A percentile compares a stretch with the other conserved stretches of the same genome.
Evolutionary conservation across 2,888 invertebrate species (phyloP).

Genomic region (Heliconius erato): DNA sequence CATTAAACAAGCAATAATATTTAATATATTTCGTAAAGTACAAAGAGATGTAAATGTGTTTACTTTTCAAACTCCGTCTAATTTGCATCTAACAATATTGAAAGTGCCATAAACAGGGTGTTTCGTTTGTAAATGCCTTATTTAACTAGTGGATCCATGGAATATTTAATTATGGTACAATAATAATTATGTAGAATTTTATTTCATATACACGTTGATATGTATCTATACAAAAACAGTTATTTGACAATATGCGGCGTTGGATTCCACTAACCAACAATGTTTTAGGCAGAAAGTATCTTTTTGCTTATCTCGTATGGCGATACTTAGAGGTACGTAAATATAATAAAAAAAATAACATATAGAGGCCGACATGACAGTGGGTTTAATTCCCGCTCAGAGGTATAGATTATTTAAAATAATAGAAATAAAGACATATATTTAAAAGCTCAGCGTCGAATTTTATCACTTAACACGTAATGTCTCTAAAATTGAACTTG

Average conservation of each 20-base stretch:
- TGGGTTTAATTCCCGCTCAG: too few species aligned
- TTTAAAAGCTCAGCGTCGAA: too few species aligned
- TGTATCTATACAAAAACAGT: not conserved
- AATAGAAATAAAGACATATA: too few species aligned
- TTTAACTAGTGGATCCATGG: not conserved
- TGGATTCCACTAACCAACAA: too few species aligned
- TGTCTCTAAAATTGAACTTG: too few species aligned
- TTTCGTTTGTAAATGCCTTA: slow-evolving; percentile 45
- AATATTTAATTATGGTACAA: slow-evolving; percentile 5
- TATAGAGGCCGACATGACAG: too few species aligned
- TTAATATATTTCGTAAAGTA: slow-evolving; percentile 59
- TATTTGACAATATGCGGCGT: not conserved
- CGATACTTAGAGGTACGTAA: too few species aligned
- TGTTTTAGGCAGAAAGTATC: too few species aligned
- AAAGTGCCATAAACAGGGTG: slow-evolving; percentile 65
- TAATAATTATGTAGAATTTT: not conserved
- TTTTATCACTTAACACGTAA: too few species aligned
- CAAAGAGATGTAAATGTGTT: slow-evolving; percentile 56
- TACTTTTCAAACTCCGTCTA: slow-evolving; percentile 55
- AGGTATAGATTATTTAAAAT: too few species aligned
- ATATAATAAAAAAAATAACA: too few species aligned
- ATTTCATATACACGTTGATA: not conserved
- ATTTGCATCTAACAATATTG: slow-evolving; percentile 68
- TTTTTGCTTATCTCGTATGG: too few species aligned
- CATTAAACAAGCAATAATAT: slow-evolving; percentile 63